Percentiles rank a stretch among this genome's conserved stretches.
phyloP scores from a whole-genome alignment of 2,888 invertebrate species.

The Melanostoma scalare region DNA sequence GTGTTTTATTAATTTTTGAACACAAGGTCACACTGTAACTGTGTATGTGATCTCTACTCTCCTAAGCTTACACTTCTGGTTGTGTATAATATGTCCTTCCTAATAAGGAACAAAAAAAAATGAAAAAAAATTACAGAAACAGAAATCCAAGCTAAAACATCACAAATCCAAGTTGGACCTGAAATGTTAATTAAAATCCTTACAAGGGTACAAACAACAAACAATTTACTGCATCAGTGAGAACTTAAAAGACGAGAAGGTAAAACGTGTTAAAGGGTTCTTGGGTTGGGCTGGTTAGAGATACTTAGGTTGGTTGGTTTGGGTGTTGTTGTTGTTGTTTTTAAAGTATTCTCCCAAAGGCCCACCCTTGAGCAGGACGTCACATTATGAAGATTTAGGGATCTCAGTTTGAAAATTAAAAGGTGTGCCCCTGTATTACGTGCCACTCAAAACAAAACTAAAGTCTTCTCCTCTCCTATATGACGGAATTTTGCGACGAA shows the following conservation, averaged over 20 bases:
- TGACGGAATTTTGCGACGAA: conserved; percentile 29
- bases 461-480: conserved; percentile 19
- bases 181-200: conserved; percentile 69
- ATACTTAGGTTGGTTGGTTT: conserved; percentile 30
- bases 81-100: conserved; percentile 18
- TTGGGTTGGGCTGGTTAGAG: neutral
- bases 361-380: conserved; percentile 47
- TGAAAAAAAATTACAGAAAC: neutral
- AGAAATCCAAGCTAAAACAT: conserved; percentile 27
- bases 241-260: conserved; percentile 38
- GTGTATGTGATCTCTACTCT: conserved; percentile 37
- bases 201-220: conserved; percentile 62
- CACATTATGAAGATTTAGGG: conserved; percentile 66
- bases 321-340: conserved; percentile 9
- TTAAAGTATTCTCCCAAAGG: neutral
- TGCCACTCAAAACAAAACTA: conserved; percentile 56
- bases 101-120: conserved; percentile 20
- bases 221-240: conserved; percentile 70
- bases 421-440: conserved; percentile 59
- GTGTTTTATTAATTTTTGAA: conserved; percentile 45
- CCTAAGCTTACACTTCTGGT: conserved; percentile 32
- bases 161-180: conserved; percentile 56
- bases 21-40: conserved; percentile 27
- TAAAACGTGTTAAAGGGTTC: conserved; percentile 33
- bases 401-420: conserved; percentile 58